Evolutionary conservation across 2,113 vertebrate species (phyloP), one percentile per base, ranked within the genome.

Genomic region (Nestor notabilis): DNA sequence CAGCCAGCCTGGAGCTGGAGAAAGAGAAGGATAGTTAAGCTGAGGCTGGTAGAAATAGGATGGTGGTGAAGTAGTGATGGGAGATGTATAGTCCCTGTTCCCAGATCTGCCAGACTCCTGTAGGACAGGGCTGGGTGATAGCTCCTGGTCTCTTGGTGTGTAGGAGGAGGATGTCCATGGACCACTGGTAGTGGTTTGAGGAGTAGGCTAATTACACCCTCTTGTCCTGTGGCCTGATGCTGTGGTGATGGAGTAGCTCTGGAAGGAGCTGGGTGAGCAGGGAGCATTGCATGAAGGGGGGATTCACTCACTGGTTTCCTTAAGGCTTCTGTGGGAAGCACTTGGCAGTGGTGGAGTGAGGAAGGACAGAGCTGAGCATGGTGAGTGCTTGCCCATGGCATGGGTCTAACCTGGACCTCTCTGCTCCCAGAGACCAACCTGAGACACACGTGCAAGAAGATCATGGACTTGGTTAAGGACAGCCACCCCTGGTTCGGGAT

Each of bases 401-500:
- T 0, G 0, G n/a, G 5, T 53, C 87, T 91, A 53, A 96, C 27
- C 14, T 0, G 0, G 25, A 25, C n/a, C 56, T 83, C 78, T 96
- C 47, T 87, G 80, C 44, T 58, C 44, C 9, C 95, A 99, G 98
- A 98, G 63, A 98, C 96, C 49, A 98, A 99, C 92, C 94, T 97
- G 83, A 97, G 98, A 19, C 68, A 94, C 81, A 96, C 86, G 1
- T 98, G 98, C 75, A 97, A 94, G n/a, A 87, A 95, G 21, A 76
- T 96, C 23, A 98, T 98, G 98, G 97, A 98, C 28, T 41, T 96
- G 89, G 97, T 97, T 15, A 80, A 87, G 69, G 95, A 96, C 17
- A 94, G 81, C 17, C 96, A 95, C 50, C 97, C 97, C 2, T 98
- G 97, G 98, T 98, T 98, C 4, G 97, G 98, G 21, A 98, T 98